Base-by-base conservation (phyloP, 2,888 invertebrate genomes). In the Tribolium freemani region DNA sequence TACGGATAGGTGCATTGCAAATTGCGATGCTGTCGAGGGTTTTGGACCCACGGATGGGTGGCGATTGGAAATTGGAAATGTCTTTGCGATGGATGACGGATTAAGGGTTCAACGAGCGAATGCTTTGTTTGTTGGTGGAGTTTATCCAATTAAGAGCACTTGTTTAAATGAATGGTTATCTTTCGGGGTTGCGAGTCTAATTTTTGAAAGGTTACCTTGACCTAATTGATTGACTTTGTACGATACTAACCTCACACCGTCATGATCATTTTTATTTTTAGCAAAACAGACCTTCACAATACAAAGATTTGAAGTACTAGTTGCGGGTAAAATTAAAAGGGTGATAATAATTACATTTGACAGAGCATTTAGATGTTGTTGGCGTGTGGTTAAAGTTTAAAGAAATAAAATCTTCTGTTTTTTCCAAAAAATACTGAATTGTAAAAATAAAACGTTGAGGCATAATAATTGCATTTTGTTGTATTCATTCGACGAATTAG, bases 1-100 rank as follows among this genome's bases (percentile, higher is more conserved):
- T 67, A 54, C 56, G 30, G 13, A 20, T 38, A 11, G 63, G 13
- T 48, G 63, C 63, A 63, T 51, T 51, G 63, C 63, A 63, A 63
- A 63, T 63, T 38, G 38, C 31, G 51, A 63, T 51, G 16, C 51
- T 63, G 63, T 63, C 38, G 51, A 51, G 38, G 31, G 13, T 38
- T 50, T 26, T 26, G 5, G 26, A 26, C 26, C 26, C 3, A 26
- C 26, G 53, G 51, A 30, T 16, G 58, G 45, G 58, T 45, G 58
- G 57, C 38, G 57, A 38, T 57, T 57, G 0, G 26, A 26, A 26
- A 26, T 26, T 26, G 38, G 31, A 57, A 57, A 16, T 57, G 38
- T 57, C 57, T 38, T 57, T 57, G 38, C 30, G 38, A 57, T 38
- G 38, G 57, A 38, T 57, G 38, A 57, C 38, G 13, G 57, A 57